A percentile compares a stretch with the other conserved stretches of the same genome.
phyloP scores from a whole-genome alignment of 2,113 vertebrate genomes.

The Ictalurus furcatus region DNA sequence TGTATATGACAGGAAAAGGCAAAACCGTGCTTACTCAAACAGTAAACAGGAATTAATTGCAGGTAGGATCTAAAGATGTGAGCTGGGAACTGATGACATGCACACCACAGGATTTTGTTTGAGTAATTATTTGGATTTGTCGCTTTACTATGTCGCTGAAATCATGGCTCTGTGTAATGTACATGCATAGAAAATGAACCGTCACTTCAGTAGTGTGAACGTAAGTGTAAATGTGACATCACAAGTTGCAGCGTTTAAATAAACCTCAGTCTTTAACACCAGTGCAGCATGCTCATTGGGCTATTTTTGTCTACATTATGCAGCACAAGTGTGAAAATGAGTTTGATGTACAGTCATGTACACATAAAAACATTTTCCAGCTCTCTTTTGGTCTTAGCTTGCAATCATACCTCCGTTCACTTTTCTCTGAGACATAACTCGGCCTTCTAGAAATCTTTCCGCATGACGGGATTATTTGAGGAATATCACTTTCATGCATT shows the following conservation, averaged over 20 bases:
- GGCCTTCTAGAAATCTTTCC: constrained; percentile 28
- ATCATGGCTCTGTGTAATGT: not conserved
- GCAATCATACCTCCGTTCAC: not conserved
- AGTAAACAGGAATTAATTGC: not conserved
- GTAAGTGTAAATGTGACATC: not conserved
- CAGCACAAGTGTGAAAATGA: not conserved
- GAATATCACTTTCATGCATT: constrained; percentile 56
- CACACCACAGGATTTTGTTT: not conserved
- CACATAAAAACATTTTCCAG: not conserved
- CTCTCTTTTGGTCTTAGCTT: not conserved
- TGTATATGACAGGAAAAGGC: not conserved
- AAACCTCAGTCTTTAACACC: not conserved
- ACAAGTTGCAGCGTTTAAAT: too few species aligned
- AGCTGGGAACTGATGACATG: not conserved
- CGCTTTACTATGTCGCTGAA: not conserved
- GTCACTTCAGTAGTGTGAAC: not conserved
- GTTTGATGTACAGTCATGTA: not conserved
- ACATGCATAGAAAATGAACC: not conserved
- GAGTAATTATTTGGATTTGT: not conserved
- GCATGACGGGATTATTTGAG: constrained; percentile 37
- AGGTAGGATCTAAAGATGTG: not conserved
- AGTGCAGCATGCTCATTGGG: not conserved
- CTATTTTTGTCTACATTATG: not conserved
- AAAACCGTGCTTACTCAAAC: not conserved
- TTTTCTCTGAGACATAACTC: constrained; percentile 3